Conservation (phyloP, 1,140 invertebrate genomes). For the Daktulosphaira vitifoliae region DNA sequence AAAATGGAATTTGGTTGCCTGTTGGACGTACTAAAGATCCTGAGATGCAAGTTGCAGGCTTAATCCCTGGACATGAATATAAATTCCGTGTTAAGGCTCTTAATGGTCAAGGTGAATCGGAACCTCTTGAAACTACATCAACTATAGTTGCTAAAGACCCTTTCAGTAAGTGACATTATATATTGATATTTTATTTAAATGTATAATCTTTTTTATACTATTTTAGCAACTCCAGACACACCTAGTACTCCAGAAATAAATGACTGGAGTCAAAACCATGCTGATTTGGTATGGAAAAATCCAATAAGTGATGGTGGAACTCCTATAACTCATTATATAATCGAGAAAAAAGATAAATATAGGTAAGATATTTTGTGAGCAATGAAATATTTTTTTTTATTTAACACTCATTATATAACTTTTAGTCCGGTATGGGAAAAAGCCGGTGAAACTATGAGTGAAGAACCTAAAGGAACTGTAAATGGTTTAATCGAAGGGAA, state of each 20-base stretch:
- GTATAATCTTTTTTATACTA: conserved; percentile 25
- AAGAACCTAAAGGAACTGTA: conserved; percentile 62
- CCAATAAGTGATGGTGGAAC: conserved; percentile 79
- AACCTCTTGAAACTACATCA: conserved; percentile 86
- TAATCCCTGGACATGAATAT: conserved; percentile 91
- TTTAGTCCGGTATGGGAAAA: conserved; percentile 80
- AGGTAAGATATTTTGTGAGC: conserved; percentile 40
- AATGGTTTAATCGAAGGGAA: conserved; percentile 90
- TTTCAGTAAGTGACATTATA: conserved; percentile 61
- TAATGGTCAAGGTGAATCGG: conserved; percentile 94
- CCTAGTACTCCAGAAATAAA: conserved; percentile 77
- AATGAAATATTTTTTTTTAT: not conserved
- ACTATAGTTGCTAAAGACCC: conserved; percentile 95
- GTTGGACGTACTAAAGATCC: conserved; percentile 71
- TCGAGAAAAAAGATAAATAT: conserved; percentile 96
- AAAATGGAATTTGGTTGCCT: conserved; percentile 82
- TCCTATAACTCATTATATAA: conserved; percentile 86
- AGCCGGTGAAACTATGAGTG: conserved; percentile 66
- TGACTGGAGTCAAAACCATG: conserved; percentile 86
- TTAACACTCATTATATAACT: not conserved
- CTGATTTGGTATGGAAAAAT: conserved; percentile 76
- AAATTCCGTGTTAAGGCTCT: conserved; percentile 96
- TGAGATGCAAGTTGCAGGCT: conserved; percentile 77
- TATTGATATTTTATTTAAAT: conserved; percentile 21
- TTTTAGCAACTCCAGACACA: conserved; percentile 61